Evolutionary conservation across 2,113 vertebrate genomes (phyloP).

Genomic region (Talpa occidentalis): DNA sequence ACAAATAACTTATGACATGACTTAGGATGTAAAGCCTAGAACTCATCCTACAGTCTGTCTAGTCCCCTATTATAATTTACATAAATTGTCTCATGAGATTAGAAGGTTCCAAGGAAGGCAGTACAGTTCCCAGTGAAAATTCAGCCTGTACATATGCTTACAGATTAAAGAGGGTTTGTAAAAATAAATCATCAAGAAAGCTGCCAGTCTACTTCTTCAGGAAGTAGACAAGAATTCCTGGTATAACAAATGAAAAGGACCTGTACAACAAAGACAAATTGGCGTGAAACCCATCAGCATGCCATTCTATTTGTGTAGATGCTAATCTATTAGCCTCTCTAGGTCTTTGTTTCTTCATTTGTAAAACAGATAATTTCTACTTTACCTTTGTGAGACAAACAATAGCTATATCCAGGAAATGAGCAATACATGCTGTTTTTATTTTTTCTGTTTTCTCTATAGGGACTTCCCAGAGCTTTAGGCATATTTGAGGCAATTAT

Average conservation of each 20-base stretch:
- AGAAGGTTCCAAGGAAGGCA: neutral
- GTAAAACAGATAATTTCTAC: neutral
- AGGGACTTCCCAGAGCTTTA: neutral
- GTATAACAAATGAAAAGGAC: neutral
- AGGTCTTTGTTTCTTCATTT: neutral
- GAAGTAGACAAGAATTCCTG: neutral
- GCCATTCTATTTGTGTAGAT: neutral
- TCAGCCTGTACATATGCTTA: neutral
- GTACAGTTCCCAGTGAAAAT: neutral
- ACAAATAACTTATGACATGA: neutral
- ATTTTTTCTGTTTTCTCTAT: neutral
- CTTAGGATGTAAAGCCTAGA: neutral
- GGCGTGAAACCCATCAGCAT: rapidly evolving
- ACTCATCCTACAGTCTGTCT: neutral
- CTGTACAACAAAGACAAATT: neutral
- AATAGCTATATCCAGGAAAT: neutral
- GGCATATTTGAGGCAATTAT: neutral
- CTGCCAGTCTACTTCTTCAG: neutral
- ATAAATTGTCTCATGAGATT: neutral
- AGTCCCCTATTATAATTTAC: neutral
- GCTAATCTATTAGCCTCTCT: neutral
- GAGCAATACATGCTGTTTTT: neutral
- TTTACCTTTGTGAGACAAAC: neutral
- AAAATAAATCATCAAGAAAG: neutral
- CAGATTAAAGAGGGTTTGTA: neutral